A percentile compares a stretch with the other conserved stretches of the same genome.
Conservation (phyloP, 2,797 vertebrate genomes). For the Remorina albescens region DNA sequence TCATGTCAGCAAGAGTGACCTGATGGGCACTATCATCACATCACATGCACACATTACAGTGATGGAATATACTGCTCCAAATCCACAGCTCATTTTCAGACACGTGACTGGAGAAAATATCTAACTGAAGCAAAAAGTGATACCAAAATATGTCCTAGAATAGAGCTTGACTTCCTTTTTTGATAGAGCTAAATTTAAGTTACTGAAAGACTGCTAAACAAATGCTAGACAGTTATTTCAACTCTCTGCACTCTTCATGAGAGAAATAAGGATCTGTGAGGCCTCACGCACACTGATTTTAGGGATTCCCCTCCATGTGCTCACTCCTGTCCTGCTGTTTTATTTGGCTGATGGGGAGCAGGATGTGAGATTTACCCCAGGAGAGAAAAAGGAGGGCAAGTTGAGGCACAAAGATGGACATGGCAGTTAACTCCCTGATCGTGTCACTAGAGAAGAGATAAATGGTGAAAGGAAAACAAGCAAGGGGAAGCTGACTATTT, state of each 20-base stretch:
- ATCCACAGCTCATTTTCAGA: constrained; percentile 48
- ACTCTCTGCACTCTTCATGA: neutral
- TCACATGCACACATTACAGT: constrained; percentile 42
- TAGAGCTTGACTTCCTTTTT: constrained; percentile 31
- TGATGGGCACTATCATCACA: constrained; percentile 46
- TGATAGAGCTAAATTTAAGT: constrained; percentile 8
- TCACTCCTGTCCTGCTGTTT: constrained; percentile 62
- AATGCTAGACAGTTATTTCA: neutral
- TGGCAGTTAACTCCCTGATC: constrained; percentile 66
- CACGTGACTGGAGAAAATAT: constrained; percentile 35
- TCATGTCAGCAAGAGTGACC: constrained; percentile 62
- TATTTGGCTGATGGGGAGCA: constrained; percentile 71
- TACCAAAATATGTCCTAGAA: constrained; percentile 7
- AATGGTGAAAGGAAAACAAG: constrained; percentile 76
- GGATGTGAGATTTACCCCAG: constrained; percentile 77
- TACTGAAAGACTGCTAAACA: constrained; percentile 4
- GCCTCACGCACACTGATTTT: constrained; percentile 36
- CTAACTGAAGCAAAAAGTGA: constrained; percentile 24
- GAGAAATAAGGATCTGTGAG: constrained; percentile 26
- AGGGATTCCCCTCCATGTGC: constrained; percentile 70
- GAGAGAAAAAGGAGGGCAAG: constrained; percentile 64
- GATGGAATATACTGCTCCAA: constrained; percentile 23
- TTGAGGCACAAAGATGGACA: constrained; percentile 70
- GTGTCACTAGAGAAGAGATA: constrained; percentile 72
- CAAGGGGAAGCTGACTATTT: constrained; percentile 76